Conservation (phyloP, 2,888 invertebrate species). For the Entomobrya proxima region DNA sequence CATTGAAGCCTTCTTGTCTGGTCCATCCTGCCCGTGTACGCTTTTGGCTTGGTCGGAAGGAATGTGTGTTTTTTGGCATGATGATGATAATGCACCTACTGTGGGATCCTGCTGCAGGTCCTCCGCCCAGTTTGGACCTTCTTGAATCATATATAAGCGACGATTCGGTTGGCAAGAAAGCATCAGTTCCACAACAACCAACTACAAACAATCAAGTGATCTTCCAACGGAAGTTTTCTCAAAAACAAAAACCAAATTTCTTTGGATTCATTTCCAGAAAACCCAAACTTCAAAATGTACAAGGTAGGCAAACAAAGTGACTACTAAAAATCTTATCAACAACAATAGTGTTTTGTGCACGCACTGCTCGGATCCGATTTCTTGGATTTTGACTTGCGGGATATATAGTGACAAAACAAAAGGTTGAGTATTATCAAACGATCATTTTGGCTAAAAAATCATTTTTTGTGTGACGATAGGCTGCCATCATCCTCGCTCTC, state of each 20-base stretch:
- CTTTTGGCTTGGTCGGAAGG: not conserved
- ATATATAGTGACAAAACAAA: not conserved
- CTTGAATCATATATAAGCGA: conserved; percentile 62
- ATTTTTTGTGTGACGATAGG: conserved; percentile 55
- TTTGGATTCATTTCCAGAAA: conserved; percentile 51
- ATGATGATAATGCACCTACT: not conserved
- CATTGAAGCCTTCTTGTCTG: not conserved
- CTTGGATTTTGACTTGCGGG: not conserved
- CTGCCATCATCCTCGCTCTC: conserved; percentile 63
- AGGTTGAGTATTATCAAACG: not conserved
- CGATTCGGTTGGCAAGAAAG: not conserved
- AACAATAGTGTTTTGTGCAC: not conserved
- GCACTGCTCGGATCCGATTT: not conserved
- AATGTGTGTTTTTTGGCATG: not conserved
- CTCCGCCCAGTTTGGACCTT: conserved; percentile 63
- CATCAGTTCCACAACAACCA: conserved; percentile 54
- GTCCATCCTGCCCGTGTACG: not conserved
- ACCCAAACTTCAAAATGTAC: conserved; percentile 74
- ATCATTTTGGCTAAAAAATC: not conserved
- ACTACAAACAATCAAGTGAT: conserved; percentile 55
- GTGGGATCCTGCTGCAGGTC: conserved; percentile 48
- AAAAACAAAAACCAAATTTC: conserved; percentile 1
- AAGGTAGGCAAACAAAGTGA: conserved; percentile 57
- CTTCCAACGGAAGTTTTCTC: conserved; percentile 52
- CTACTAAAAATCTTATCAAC: not conserved